A percentile compares a stretch with the other conserved stretches of the same genome.
Conservation (phyloP, 2,888 invertebrate species). For the Pocota personata region DNA sequence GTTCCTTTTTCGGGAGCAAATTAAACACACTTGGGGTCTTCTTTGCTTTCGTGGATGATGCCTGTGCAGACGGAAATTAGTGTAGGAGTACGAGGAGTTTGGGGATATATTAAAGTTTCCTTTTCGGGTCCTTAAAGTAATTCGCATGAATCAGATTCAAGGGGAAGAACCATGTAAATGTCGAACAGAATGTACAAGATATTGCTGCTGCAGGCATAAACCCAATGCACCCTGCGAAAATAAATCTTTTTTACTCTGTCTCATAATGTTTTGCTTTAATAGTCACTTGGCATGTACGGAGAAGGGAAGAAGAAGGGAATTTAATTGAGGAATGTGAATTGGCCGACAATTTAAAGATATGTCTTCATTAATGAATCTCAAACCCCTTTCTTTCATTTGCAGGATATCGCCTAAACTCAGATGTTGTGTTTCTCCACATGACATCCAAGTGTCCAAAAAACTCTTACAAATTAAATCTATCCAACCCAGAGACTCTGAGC, state of each 20-base stretch:
- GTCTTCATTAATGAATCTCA: conserved; percentile 62
- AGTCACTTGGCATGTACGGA: not conserved
- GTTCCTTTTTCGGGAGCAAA: conserved; percentile 63
- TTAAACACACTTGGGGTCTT: conserved; percentile 71
- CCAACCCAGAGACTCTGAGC: conserved; percentile 52
- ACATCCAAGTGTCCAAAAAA: conserved; percentile 61
- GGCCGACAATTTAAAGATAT: conserved; percentile 15
- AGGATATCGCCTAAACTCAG: conserved; percentile 21
- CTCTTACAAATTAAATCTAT: conserved; percentile 72
- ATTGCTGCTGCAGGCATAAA: conserved; percentile 22
- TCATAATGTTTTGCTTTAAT: conserved; percentile 28
- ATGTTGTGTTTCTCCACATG: conserved; percentile 56
- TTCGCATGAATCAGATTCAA: conserved; percentile 59
- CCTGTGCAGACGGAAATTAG: conserved; percentile 28
- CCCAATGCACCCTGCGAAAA: conserved; percentile 56
- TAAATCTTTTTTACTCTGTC: conserved; percentile 45
- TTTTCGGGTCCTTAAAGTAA: conserved; percentile 63
- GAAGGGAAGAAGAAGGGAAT: not conserved
- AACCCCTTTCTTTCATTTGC: conserved; percentile 1
- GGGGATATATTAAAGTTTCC: conserved; percentile 43
- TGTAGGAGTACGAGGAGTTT: not conserved
- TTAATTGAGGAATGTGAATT: not conserved
- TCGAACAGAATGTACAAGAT: conserved; percentile 50
- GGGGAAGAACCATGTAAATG: conserved; percentile 50
- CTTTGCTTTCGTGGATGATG: conserved; percentile 16